Evolutionary conservation across 2,113 vertebrate genomes (phyloP).

Genomic region (Pachycephala philippinensis): DNA sequence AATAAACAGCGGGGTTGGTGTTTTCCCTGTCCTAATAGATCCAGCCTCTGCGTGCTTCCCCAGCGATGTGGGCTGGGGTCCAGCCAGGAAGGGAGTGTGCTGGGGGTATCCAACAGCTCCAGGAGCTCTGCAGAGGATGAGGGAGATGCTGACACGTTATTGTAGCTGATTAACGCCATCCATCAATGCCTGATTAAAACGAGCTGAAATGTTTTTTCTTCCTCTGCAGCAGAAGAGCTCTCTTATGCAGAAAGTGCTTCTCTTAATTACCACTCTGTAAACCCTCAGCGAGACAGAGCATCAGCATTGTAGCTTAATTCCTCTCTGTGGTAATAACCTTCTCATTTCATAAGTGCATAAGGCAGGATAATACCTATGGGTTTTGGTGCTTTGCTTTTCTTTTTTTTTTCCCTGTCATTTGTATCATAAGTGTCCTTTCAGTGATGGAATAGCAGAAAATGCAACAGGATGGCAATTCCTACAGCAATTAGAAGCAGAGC

Average conservation of each 20-base stretch:
- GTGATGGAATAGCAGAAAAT: not conserved
- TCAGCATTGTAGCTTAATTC: not conserved
- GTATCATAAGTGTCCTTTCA: not conserved
- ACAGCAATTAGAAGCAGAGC: not conserved
- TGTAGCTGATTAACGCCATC: not conserved
- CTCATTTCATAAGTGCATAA: not conserved
- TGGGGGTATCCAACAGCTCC: not conserved
- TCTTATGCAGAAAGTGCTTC: slow-evolving; percentile 7
- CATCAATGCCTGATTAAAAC: slow-evolving; percentile 23
- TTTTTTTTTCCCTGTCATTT: not conserved
- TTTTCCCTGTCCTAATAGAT: not conserved
- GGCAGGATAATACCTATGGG: not conserved
- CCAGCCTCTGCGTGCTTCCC: fast-evolving
- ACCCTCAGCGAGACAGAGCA: not conserved
- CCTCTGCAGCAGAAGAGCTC: slow-evolving; percentile 19
- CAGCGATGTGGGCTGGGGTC: not conserved
- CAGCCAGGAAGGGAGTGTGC: not conserved
- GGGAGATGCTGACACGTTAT: not conserved
- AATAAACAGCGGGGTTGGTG: fast-evolving
- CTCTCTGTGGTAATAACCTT: not conserved
- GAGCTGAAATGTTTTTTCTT: not conserved
- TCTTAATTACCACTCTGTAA: slow-evolving; percentile 30
- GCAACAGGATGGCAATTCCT: not conserved
- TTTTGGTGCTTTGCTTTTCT: not conserved
- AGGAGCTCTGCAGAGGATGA: not conserved